phyloP scores from a whole-genome alignment of 2,113 vertebrate species.

The Epinephelus cyanopodus region DNA sequence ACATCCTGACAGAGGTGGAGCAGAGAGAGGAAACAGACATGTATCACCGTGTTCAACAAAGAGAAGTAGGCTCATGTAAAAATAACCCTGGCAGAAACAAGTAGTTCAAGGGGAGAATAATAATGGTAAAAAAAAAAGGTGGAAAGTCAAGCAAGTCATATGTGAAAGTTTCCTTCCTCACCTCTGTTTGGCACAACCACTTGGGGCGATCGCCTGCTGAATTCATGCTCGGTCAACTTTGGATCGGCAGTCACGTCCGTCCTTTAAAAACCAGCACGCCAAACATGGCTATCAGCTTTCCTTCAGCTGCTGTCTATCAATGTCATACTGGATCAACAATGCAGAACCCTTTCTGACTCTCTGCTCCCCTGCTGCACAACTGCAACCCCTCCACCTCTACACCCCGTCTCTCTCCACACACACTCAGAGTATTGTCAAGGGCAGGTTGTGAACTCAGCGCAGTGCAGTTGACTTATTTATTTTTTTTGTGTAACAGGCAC shows the following conservation, averaged over 20 bases:
- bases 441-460: slow-evolving; percentile 81
- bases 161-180: slow-evolving; percentile 74
- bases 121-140: slow-evolving; percentile 63
- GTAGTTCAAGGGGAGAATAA: slow-evolving; percentile 64
- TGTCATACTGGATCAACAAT: slow-evolving; percentile 89
- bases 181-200: slow-evolving; percentile 73
- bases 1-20: slow-evolving; percentile 20
- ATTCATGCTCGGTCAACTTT: slow-evolving; percentile 85
- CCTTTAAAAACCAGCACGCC: slow-evolving; percentile 86
- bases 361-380: slow-evolving; percentile 78
- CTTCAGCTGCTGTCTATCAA: slow-evolving; percentile 88
- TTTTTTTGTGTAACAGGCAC: slow-evolving; percentile 76
- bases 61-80: slow-evolving; percentile 48
- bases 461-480: slow-evolving; percentile 79
- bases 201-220: slow-evolving; percentile 79
- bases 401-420: slow-evolving; percentile 41
- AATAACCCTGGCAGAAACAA: slow-evolving; percentile 58
- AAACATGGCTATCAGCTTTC: slow-evolving; percentile 88
- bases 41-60: slow-evolving; percentile 35
- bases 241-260: slow-evolving; percentile 84
- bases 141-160: slow-evolving; percentile 73
- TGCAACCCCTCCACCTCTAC: slow-evolving; percentile 67
- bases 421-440: slow-evolving; percentile 77
- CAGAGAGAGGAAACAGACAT: slow-evolving; percentile 35
- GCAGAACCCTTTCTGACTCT: slow-evolving; percentile 83